Base-by-base conservation (phyloP, 2,797 vertebrate species). In the Margarornis squamiger region DNA sequence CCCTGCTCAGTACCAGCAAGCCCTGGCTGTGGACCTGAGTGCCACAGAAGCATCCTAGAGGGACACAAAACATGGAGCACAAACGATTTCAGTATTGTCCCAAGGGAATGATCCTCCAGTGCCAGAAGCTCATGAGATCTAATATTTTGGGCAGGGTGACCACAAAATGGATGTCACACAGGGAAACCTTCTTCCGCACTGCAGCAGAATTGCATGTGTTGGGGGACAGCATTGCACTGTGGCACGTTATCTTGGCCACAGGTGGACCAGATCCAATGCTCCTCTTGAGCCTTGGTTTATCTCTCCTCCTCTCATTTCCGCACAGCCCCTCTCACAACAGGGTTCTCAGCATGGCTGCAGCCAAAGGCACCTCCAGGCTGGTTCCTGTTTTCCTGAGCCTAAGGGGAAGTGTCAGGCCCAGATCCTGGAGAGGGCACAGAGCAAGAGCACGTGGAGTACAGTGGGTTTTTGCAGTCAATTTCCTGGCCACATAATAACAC, bases 401-500 rank as follows among this genome's bases (percentile, higher is more conserved):
- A n/a, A 32, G 23, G 51, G 10, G 24, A 24, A 90, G 14, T 61
- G 24, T 36, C 0, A 0, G 32, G n/a, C 86, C 43, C 58, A 59
- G 62, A 48, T 74, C 23, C 51, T 39, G 51, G 29, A 88, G 75
- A 88, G 88, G 48, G 18, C 6, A 2, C 11, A 75, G 81, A 52
- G 65, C 1, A 1, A 68, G 20, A 16, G 34, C 51, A 84, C 95
- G 57, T 91, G 59, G 75, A 93, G 70, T 70, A 45, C 5, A 2
- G 39, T 62, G 38, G 32, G 49, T 66, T 90, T 95, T 97, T 87
- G 84, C 91, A 90, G 93, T 65, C 77, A 0, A 51, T 94, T 97
- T 96, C 80, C 95, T 93, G 85, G 52, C 74, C 74, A 34, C 38
- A 38, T 85, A 96, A 95, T 96, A 92, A 94, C 94, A 95, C 73